Evolutionary conservation across 1,140 invertebrate species (phyloP).

Genomic region (Zaprionus vittiger): DNA sequence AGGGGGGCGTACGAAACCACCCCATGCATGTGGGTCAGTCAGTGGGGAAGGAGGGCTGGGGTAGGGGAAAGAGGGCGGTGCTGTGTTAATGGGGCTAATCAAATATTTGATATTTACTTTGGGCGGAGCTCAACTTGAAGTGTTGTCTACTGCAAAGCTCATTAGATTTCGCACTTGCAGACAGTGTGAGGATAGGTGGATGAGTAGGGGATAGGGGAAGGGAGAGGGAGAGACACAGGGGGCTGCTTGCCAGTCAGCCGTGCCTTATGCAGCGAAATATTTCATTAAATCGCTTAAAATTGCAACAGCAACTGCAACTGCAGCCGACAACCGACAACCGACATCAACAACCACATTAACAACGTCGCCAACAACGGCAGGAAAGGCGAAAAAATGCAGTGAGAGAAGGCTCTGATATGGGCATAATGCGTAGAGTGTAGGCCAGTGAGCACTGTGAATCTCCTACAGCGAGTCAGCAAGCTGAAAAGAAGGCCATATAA

Average conservation of each 20-base stretch:
- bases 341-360: slow-evolving; percentile 52
- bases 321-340: slow-evolving; percentile 29
- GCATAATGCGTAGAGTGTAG: slow-evolving; percentile 1
- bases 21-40: slow-evolving; percentile 64
- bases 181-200: background rate
- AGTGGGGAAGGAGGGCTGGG: background rate
- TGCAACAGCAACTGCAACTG: slow-evolving; percentile 34
- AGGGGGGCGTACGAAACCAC: background rate
- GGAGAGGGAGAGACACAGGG: background rate
- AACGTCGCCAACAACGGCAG: slow-evolving; percentile 32
- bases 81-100: slow-evolving; percentile 74
- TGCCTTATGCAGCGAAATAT: slow-evolving; percentile 40
- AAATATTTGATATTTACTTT: slow-evolving; percentile 78
- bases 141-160: slow-evolving; percentile 53
- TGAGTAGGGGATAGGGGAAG: background rate
- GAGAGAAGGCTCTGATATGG: slow-evolving; percentile 9
- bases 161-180: slow-evolving; percentile 37
- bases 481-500: background rate
- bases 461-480: background rate
- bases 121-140: slow-evolving; percentile 48
- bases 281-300: slow-evolving; percentile 51
- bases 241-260: background rate
- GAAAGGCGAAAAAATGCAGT: background rate
- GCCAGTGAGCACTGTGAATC: slow-evolving; percentile 1
- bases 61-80: slow-evolving; percentile 10